Percentiles rank a stretch among this genome's conserved stretches.
Conservation (phyloP, 2,888 invertebrate species). For the Caenorhabditis zanzibari region DNA sequence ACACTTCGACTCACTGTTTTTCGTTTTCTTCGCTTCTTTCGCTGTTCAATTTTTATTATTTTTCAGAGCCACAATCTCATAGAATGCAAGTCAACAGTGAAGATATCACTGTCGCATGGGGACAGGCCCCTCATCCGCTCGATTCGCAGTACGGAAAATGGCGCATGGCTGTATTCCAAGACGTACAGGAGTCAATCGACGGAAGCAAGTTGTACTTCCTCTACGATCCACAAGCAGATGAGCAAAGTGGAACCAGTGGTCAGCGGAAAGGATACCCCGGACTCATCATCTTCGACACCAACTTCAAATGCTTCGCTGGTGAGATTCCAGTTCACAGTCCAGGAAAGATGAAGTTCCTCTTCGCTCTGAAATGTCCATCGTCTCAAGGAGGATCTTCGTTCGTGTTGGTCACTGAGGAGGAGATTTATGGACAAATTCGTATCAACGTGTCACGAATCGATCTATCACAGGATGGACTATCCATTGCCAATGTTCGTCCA, state of each 20-base stretch:
- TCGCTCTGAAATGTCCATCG: conserved; percentile 77
- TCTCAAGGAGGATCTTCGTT: conserved; percentile 78
- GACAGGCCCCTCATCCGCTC: conserved; percentile 79
- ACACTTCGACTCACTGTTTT: conserved; percentile 5
- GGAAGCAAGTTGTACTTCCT: conserved; percentile 80
- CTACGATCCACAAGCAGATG: conserved; percentile 82
- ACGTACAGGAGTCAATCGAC: conserved; percentile 81
- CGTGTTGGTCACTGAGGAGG: conserved; percentile 75
- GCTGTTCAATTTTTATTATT: not conserved
- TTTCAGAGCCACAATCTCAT: not conserved
- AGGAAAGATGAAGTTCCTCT: conserved; percentile 81
- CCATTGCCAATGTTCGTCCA: conserved; percentile 75
- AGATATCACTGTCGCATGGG: conserved; percentile 82
- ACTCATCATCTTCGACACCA: conserved; percentile 81
- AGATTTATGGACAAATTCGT: conserved; percentile 68
- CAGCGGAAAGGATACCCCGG: conserved; percentile 79
- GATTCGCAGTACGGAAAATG: conserved; percentile 80
- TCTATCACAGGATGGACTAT: conserved; percentile 78
- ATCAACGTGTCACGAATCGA: conserved; percentile 80
- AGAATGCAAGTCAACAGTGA: conserved; percentile 79
- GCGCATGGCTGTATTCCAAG: conserved; percentile 75
- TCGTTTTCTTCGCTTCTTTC: not conserved
- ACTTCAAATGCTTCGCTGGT: conserved; percentile 77
- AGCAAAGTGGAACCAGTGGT: conserved; percentile 78
- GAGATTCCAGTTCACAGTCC: conserved; percentile 78